Percentiles rank a stretch among this genome's conserved stretches.
phyloP scores from a whole-genome alignment of 2,797 vertebrate genomes.

The Phrynocephalus forsythii region DNA sequence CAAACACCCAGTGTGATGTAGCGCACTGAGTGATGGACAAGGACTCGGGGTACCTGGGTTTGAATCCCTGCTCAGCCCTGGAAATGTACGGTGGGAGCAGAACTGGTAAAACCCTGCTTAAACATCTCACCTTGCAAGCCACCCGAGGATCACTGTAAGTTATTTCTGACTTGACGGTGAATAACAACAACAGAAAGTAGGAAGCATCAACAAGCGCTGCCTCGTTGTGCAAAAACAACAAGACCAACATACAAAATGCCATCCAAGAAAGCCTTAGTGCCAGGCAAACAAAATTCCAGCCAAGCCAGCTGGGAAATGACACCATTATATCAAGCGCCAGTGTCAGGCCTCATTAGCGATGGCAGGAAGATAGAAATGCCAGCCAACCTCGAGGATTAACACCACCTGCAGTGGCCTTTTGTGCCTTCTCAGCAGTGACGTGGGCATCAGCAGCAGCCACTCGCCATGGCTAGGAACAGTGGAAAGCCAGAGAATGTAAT shows the following conservation, averaged over 20 bases:
- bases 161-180: too few species aligned
- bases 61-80: too few species aligned
- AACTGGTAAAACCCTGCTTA: too few species aligned
- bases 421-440: background rate
- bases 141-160: too few species aligned
- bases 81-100: too few species aligned
- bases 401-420: constrained; percentile 18
- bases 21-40: too few species aligned
- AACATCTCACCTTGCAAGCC: too few species aligned
- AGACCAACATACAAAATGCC: constrained; percentile 38
- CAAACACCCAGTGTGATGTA: too few species aligned
- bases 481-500: background rate
- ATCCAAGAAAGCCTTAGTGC: constrained; percentile 10
- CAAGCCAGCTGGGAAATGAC: constrained; percentile 16
- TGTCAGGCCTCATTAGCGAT: background rate
- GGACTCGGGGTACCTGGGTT: too few species aligned
- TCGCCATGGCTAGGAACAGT: background rate
- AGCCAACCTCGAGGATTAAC: background rate
- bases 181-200: constrained; percentile 6
- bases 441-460: background rate
- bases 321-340: constrained; percentile 16
- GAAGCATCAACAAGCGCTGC: constrained; percentile 35
- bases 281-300: constrained; percentile 7
- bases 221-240: constrained; percentile 45
- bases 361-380: constrained; percentile 10